Evolutionary conservation across 92 coral and sea anemone genomes (phyloP), one percentile per base, ranked within the genome.

Genomic region (Parazoanthus swiftii): DNA sequence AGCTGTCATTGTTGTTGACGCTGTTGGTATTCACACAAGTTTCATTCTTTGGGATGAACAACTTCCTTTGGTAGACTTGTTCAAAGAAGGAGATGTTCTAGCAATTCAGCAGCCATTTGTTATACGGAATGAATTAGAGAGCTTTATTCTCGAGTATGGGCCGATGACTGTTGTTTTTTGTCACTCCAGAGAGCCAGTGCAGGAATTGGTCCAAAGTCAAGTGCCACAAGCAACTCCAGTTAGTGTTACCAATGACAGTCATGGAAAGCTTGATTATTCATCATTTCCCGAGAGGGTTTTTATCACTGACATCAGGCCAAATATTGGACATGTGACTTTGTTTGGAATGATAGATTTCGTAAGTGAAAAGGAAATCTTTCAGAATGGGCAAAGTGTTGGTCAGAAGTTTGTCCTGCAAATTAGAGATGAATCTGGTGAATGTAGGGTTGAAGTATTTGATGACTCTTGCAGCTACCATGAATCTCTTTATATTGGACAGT

Each of bases 31-130:
- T 59, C 99, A 97, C 68, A 93, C 93, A 11, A 93, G 86, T 38
- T 91, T 97, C 6, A 79, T 81, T 20, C 86, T 97, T 6, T 97
- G 99, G 99, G 98, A 97, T 77, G 99, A 97, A 14, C 95, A 97
- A 37, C 91, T 97, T 79, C 92, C 94, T n/a, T 54, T 97, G 77
- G 91, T 88, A 35, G 91, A 90, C 66, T 85, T 97, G 43, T 97
- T 97, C 75, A 94, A 94, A 88, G 94, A 85, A 48, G 99, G 97
- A 4, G 99, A 97, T 43, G 84, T 81, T 16, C 90, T 97, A 20
- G 94, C 91, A 20, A 93, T 97, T 20, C 92, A 96, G 83, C 93
- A 92, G 68, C 98, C 98, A 3, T 95, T 92, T 86, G 90, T 97
- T 23, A 92, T 95, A 11, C 97, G 95, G 20, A 91, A 91, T 71